Evolutionary conservation across 92 coral and sea anemone genomes (phyloP).

Genomic region (Metridium senile): DNA sequence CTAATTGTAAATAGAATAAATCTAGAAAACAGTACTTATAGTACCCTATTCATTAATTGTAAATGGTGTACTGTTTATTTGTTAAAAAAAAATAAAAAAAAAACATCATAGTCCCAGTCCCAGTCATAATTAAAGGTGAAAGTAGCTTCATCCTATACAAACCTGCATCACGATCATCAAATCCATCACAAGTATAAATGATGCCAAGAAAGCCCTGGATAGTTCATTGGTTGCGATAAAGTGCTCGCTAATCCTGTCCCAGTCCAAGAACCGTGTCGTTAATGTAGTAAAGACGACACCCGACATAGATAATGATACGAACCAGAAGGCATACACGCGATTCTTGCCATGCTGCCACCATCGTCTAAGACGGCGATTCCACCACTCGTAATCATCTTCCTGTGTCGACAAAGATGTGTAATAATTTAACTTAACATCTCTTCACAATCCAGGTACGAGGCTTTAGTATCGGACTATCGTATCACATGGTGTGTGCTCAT

Average conservation of each 20-base stretch:
- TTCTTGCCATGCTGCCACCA: constrained; percentile 82
- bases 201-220: constrained; percentile 79
- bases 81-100: no score
- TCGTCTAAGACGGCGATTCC: constrained; percentile 64
- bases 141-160: neutral
- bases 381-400: constrained; percentile 82
- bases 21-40: no score
- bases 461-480: no score
- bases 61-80: no score
- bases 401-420: neutral
- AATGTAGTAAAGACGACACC: constrained; percentile 76
- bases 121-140: no score
- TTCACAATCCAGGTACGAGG: no score
- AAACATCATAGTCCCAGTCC: no score
- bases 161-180: constrained; percentile 88
- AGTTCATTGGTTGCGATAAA: constrained; percentile 84
- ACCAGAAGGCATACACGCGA: constrained; percentile 86
- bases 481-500: no score
- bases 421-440: no score
- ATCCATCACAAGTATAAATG: constrained; percentile 88
- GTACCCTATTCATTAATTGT: no score
- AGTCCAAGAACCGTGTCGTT: constrained; percentile 68
- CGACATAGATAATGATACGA: constrained; percentile 58
- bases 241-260: constrained; percentile 83
- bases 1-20: no score